These are phyloP conservation scores for Drosophila kokeensis DNA, from an alignment of 2,888 invertebrate genomes.

Conservation along the genomic window DNA sequence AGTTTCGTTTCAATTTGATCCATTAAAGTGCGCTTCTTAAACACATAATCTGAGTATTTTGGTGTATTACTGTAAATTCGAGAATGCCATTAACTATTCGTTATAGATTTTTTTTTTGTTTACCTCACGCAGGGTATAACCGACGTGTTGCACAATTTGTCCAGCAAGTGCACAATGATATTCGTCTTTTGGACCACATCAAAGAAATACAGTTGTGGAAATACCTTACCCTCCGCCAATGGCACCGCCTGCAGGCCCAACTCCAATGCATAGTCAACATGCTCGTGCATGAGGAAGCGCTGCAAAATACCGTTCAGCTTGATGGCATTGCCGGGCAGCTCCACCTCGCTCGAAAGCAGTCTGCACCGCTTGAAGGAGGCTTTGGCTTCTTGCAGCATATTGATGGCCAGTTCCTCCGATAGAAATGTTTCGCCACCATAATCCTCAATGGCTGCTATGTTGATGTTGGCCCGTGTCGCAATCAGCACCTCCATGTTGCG, in stretches of 20 bases:
- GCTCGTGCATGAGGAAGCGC: slow-evolving; percentile 94
- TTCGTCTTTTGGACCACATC: slow-evolving; percentile 96
- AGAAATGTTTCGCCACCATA: slow-evolving; percentile 98
- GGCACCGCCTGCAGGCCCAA: slow-evolving; percentile 95
- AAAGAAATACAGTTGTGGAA: slow-evolving; percentile 96
- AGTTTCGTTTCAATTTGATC: slow-evolving; percentile 96
- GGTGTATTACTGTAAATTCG: slow-evolving; percentile 89
- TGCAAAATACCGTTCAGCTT: slow-evolving; percentile 93
- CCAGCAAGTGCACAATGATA: slow-evolving; percentile 95
- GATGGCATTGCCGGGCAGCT: slow-evolving; percentile 91
- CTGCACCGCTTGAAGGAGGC: slow-evolving; percentile 95
- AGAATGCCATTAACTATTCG: neutral
- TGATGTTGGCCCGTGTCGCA: slow-evolving; percentile 95
- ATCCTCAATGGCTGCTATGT: slow-evolving; percentile 97
- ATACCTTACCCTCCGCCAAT: slow-evolving; percentile 94
- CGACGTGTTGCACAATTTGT: slow-evolving; percentile 96
- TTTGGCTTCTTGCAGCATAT: slow-evolving; percentile 95
- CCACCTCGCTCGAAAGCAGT: slow-evolving; percentile 91
- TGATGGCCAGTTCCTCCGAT: slow-evolving; percentile 96
- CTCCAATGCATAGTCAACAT: slow-evolving; percentile 98
- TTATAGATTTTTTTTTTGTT: slow-evolving; percentile 81
- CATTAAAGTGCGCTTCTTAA: slow-evolving; percentile 93
- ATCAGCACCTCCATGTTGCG: slow-evolving; percentile 97
- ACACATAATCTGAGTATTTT: slow-evolving; percentile 94
- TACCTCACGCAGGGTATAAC: slow-evolving; percentile 95